Conservation (phyloP, 2,113 vertebrate genomes). For the Pachyramphus minor region DNA sequence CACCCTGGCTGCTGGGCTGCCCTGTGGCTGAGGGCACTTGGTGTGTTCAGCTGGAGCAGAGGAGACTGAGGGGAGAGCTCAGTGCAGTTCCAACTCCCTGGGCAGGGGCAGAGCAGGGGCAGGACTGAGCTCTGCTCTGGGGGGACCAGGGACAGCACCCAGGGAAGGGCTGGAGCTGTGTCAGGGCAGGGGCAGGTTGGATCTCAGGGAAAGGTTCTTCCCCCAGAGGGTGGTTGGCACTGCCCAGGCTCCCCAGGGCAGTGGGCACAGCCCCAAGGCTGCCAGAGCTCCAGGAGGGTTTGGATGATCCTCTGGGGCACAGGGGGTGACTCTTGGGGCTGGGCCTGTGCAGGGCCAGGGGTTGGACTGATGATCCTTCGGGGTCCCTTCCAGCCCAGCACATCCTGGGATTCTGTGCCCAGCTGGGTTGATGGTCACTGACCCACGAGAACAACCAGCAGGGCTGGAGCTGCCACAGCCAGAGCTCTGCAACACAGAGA, state of each 20-base stretch:
- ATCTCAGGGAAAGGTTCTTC: background rate
- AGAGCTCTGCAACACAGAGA: background rate
- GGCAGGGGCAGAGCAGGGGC: background rate
- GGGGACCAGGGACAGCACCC: background rate
- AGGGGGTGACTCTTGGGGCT: background rate
- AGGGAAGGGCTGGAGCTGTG: background rate
- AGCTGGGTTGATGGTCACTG: background rate
- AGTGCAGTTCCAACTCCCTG: background rate
- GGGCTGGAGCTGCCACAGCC: background rate
- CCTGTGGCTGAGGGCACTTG: background rate
- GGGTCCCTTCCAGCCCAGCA: background rate
- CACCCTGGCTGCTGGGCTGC: background rate
- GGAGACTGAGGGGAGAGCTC: background rate
- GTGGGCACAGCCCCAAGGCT: background rate
- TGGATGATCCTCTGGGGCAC: background rate
- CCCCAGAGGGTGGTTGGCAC: background rate
- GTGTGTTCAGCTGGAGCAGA: background rate
- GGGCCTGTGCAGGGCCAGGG: background rate
- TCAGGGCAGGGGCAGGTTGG: background rate
- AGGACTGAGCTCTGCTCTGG: background rate
- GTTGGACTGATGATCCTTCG: background rate
- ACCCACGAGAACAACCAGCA: background rate
- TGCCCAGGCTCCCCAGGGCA: background rate
- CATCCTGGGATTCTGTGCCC: background rate
- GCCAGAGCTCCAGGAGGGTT: background rate